Conservation (phyloP, 2,113 vertebrate genomes). For the Myrmecophaga tridactyla region DNA sequence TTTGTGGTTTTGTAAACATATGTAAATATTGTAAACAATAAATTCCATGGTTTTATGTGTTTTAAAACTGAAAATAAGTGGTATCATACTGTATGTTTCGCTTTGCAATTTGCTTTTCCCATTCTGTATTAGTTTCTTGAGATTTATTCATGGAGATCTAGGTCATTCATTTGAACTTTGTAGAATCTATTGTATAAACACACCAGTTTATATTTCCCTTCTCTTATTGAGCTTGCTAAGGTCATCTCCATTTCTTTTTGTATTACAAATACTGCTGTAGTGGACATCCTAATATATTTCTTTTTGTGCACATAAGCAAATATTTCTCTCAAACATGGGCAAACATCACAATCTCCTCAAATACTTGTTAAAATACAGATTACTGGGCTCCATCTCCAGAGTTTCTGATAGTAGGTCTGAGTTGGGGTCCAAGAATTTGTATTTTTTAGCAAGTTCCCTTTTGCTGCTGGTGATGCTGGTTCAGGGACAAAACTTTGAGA, state of each 20-base stretch:
- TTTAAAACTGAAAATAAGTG: background rate
- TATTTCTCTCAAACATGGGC: background rate
- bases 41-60: background rate
- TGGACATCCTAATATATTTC: background rate
- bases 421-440: background rate
- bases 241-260: background rate
- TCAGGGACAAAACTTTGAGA: background rate
- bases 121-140: background rate
- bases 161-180: background rate
- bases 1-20: slow-evolving; percentile 16
- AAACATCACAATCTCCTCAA: background rate
- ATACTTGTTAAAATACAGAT: background rate
- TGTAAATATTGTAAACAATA: background rate
- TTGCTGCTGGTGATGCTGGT: background rate
- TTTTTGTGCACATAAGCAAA: background rate
- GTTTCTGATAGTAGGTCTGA: background rate
- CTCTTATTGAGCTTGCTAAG: background rate
- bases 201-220: background rate
- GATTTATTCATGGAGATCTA: background rate
- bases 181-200: background rate
- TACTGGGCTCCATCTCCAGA: background rate
- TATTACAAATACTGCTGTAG: background rate
- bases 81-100: background rate
- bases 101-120: background rate
- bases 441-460: background rate